Conservation (phyloP, 2,797 vertebrate species). For the Rhynchotus rufescens region DNA sequence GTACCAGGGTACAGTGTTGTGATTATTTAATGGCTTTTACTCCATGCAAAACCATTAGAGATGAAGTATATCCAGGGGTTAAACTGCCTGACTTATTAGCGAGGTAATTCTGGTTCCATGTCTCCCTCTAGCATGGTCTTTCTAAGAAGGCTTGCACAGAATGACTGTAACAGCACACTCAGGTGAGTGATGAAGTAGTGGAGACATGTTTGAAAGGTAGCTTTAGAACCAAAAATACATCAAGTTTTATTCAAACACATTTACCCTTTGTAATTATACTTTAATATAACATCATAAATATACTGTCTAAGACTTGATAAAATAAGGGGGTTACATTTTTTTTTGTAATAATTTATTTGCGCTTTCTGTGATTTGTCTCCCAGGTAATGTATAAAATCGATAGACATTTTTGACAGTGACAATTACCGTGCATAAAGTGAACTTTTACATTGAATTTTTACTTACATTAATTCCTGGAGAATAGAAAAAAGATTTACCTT, state of each 20-base stretch:
- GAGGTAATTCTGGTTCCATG: neutral
- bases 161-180: neutral
- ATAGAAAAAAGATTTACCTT: neutral
- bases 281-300: neutral
- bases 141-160: neutral
- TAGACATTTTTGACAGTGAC: neutral
- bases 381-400: neutral
- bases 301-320: neutral
- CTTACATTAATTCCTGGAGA: neutral
- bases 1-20: neutral
- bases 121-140: neutral
- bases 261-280: neutral
- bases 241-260: neutral
- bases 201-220: neutral
- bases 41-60: neutral
- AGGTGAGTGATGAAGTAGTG: neutral
- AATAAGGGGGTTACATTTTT: neutral
- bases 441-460: neutral
- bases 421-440: neutral
- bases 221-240: neutral
- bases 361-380: neutral
- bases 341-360: neutral
- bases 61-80: neutral
- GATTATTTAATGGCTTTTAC: neutral
- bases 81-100: neutral